Conservation (phyloP, 2,888 invertebrate genomes). For the Sinelater perroti region DNA sequence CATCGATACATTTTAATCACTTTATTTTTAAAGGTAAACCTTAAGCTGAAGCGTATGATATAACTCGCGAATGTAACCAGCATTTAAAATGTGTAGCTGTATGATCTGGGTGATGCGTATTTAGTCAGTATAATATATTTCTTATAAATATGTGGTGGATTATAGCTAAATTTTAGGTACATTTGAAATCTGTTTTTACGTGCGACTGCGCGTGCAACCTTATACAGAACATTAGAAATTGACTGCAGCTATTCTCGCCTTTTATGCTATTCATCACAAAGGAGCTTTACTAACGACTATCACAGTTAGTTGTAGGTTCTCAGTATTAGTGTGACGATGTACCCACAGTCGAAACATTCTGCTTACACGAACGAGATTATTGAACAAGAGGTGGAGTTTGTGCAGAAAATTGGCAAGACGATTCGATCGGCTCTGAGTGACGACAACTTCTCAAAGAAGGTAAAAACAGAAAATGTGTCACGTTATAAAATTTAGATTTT, state of each 20-base stretch:
- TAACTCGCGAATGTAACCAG: too few relatives aligned
- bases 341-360: conserved; percentile 72
- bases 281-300: conserved; percentile 70
- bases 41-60: too few relatives aligned
- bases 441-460: conserved; percentile 90
- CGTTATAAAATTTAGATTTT: too few relatives aligned
- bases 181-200: conserved; percentile 47
- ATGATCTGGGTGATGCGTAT: conserved; percentile 92
- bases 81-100: conserved; percentile 80
- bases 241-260: conserved; percentile 75
- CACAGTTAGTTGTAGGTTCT: conserved; percentile 62
- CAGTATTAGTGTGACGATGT: conserved; percentile 89
- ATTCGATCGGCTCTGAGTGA: conserved; percentile 92
- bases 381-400: conserved; percentile 87
- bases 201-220: conserved; percentile 68
- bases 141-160: too few relatives aligned
- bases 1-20: too few relatives aligned
- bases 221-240: conserved; percentile 74
- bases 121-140: conserved; percentile 72
- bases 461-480: conserved; percentile 75
- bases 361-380: conserved; percentile 76
- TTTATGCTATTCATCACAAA: conserved; percentile 84
- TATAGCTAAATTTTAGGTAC: conserved; percentile 43
- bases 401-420: conserved; percentile 84
- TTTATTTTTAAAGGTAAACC: too few relatives aligned